Conservation (phyloP, 2,888 invertebrate species). For the Amphipoea oculea region DNA sequence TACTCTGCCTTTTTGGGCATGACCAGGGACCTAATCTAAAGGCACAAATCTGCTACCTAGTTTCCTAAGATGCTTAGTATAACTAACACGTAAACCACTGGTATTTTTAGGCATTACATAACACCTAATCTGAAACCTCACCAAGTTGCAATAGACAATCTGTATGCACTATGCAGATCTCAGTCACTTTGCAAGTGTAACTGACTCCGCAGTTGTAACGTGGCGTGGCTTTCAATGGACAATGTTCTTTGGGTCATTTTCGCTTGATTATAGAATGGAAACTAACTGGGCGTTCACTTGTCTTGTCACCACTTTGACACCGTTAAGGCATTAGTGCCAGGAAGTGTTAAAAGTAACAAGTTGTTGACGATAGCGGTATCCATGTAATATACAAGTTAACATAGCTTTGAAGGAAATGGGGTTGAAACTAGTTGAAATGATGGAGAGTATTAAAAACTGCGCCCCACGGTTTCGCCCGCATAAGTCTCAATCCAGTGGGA, state of each 20-base stretch:
- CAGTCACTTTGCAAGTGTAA: constrained; percentile 48
- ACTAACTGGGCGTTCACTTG: constrained; percentile 57
- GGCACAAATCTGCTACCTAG: not conserved
- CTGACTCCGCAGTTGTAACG: constrained; percentile 40
- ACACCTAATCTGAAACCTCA: constrained; percentile 4
- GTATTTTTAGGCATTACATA: constrained; percentile 27
- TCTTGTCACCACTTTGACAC: constrained; percentile 62
- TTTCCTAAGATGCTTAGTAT: not conserved
- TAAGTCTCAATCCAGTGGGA: too few relatives aligned
- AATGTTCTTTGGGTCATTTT: constrained; percentile 52
- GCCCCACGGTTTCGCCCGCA: too few relatives aligned
- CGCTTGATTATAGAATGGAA: constrained; percentile 57
- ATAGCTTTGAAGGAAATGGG: not conserved
- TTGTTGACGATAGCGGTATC: constrained; percentile 48
- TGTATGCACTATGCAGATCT: constrained; percentile 32
- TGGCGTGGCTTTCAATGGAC: constrained; percentile 55
- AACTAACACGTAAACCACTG: not conserved
- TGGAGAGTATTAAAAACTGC: not conserved
- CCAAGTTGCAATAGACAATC: constrained; percentile 9
- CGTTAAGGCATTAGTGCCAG: constrained; percentile 62
- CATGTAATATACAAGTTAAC: constrained; percentile 3
- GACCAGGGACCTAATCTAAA: not conserved
- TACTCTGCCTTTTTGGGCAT: not conserved
- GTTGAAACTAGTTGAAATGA: not conserved
- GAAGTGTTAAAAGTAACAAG: constrained; percentile 65